These are phyloP conservation scores for Champsocephalus esox DNA, from an alignment of 2,797 vertebrate species.

Conservation along the genomic window DNA sequence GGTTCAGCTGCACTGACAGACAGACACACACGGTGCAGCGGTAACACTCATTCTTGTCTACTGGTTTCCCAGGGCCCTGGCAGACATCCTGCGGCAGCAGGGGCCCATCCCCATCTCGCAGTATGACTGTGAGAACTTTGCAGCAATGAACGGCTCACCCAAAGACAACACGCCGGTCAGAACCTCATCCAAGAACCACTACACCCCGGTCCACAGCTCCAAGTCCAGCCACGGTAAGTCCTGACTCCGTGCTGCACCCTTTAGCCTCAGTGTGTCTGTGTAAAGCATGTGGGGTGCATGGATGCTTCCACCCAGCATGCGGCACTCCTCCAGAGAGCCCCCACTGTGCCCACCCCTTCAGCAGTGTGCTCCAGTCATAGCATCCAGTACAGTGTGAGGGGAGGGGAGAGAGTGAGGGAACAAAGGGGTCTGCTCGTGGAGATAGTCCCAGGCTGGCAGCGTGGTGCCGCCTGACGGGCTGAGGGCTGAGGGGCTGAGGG, in stretches of 20 bases:
- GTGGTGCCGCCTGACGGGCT: conserved; percentile 64
- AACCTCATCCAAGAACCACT: conserved; percentile 96
- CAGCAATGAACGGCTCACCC: conserved; percentile 95
- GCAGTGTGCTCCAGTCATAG: conserved; percentile 71
- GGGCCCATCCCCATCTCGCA: conserved; percentile 98
- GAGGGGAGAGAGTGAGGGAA: conserved; percentile 37
- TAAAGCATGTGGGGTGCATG: conserved; percentile 3
- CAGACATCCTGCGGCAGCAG: conserved; percentile 97
- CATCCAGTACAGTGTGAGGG: conserved; percentile 73
- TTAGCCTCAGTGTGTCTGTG: neutral
- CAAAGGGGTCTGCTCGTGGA: conserved; percentile 52
- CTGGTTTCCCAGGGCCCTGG: conserved; percentile 89
- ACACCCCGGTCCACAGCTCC: conserved; percentile 93
- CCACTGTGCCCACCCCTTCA: conserved; percentile 60
- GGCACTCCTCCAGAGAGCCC: conserved; percentile 30
- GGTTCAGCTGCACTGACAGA: conserved; percentile 11
- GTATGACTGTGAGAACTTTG: conserved; percentile 97
- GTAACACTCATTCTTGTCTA: conserved; percentile 31
- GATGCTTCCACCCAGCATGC: conserved; percentile 24
- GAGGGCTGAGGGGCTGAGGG: too few relatives aligned
- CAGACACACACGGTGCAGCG: neutral
- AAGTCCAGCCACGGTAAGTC: conserved; percentile 92
- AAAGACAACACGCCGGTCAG: conserved; percentile 96
- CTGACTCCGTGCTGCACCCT: neutral
- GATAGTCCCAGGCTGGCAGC: conserved; percentile 74